Evolutionary conservation across 2,113 vertebrate species (phyloP).

Genomic region (Sorex araneus): DNA sequence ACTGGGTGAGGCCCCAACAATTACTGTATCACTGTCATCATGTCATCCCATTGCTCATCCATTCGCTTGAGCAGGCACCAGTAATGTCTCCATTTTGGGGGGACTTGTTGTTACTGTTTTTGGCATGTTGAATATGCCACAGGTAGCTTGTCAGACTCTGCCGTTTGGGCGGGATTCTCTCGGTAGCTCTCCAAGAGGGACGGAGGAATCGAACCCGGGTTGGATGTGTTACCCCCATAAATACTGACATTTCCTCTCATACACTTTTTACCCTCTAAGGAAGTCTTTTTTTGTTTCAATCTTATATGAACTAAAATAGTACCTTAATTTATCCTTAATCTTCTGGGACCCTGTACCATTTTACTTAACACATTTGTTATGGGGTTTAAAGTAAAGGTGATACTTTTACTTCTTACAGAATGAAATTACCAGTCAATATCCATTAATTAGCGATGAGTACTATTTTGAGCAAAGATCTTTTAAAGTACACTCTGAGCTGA

Average conservation of each 20-base stretch:
- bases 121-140: too few species aligned
- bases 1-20: background rate
- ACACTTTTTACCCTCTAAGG: background rate
- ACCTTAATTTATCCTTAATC: background rate
- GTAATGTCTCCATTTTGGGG: too few species aligned
- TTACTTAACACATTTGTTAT: background rate
- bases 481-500: background rate
- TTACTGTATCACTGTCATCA: too few species aligned
- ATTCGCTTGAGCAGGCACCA: too few species aligned
- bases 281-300: background rate
- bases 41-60: too few species aligned
- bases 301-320: background rate
- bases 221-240: too few species aligned
- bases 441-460: background rate
- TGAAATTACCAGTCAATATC: background rate
- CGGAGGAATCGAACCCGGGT: too few species aligned
- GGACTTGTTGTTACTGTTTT: too few species aligned
- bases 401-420: constrained; percentile 30
- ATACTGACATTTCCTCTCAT: background rate
- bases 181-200: too few species aligned
- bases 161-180: too few species aligned
- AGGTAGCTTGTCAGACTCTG: too few species aligned
- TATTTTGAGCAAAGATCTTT: background rate
- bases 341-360: background rate
- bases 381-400: background rate